A percentile compares a stretch with the other conserved stretches of the same genome.
These are phyloP conservation scores for Argyresthia albistria DNA, from an alignment of 2,888 invertebrate species.

Conservation along the genomic window DNA sequence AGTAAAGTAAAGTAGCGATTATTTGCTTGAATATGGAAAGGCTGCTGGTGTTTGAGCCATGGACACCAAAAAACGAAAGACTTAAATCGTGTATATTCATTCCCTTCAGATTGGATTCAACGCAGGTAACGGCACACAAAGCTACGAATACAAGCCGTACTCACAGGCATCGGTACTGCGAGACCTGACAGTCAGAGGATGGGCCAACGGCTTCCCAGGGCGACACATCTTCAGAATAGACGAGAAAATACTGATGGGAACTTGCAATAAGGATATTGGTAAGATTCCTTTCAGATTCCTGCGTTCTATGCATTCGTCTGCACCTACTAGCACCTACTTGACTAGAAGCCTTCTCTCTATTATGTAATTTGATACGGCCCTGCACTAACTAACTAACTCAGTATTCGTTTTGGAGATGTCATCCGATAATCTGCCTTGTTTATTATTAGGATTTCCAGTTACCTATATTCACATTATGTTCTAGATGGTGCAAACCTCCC, in stretches of 20 bases:
- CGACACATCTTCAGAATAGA: conserved; percentile 96
- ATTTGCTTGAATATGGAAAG: too few species aligned
- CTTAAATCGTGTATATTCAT: neutral
- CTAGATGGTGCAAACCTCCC: conserved; percentile 86
- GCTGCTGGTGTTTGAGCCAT: too few species aligned
- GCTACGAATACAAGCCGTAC: conserved; percentile 91
- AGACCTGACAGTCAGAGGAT: conserved; percentile 87
- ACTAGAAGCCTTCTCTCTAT: too few species aligned
- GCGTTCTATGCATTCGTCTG: too few species aligned
- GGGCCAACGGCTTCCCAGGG: conserved; percentile 90
- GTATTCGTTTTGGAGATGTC: too few species aligned
- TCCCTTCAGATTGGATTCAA: conserved; percentile 90
- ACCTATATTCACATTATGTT: neutral
- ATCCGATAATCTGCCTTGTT: too few species aligned
- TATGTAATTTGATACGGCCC: too few species aligned
- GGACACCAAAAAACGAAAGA: too few species aligned
- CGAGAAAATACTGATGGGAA: conserved; percentile 93
- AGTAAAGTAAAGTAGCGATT: too few species aligned
- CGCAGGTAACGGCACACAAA: conserved; percentile 93
- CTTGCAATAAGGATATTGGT: conserved; percentile 93
- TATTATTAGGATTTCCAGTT: too few species aligned
- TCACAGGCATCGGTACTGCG: conserved; percentile 89
- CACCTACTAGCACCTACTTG: too few species aligned
- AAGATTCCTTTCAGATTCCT: conserved; percentile 13
- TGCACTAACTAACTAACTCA: too few species aligned